Conservation (phyloP, 1,140 invertebrate genomes). For the Drosophila micromelanica region DNA sequence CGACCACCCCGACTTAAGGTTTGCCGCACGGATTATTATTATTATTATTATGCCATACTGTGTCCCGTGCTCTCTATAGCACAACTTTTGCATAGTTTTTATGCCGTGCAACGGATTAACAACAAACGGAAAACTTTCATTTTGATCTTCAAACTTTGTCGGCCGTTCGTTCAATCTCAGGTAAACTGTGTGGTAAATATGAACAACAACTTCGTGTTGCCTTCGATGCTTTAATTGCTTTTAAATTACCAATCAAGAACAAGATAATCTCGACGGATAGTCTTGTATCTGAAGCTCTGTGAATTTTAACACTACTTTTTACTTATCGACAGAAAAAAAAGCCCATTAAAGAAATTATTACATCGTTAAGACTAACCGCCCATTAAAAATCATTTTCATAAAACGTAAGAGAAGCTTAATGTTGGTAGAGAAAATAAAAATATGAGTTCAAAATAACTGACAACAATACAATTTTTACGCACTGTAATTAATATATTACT, state of each 20-base stretch:
- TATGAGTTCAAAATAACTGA: too few relatives aligned
- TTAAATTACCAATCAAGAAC: slow-evolving; percentile 47
- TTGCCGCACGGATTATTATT: slow-evolving; percentile 81
- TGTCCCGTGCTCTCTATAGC: slow-evolving; percentile 46
- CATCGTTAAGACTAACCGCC: too few relatives aligned
- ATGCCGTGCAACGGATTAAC: slow-evolving; percentile 80
- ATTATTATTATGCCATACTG: slow-evolving; percentile 56
- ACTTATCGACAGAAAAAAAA: not conserved
- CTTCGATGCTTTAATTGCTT: slow-evolving; percentile 60
- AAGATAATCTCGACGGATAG: not conserved
- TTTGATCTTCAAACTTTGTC: slow-evolving; percentile 78
- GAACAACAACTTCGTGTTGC: slow-evolving; percentile 48
- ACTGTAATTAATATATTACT: too few relatives aligned
- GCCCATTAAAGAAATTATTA: too few relatives aligned
- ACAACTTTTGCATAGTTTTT: slow-evolving; percentile 80
- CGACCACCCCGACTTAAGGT: slow-evolving; percentile 56
- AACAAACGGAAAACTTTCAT: slow-evolving; percentile 77
- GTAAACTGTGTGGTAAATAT: slow-evolving; percentile 71
- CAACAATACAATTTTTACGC: too few relatives aligned
- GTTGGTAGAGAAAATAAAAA: too few relatives aligned
- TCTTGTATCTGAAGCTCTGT: not conserved
- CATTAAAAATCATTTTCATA: too few relatives aligned
- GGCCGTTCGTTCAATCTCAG: slow-evolving; percentile 53
- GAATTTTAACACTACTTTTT: not conserved
- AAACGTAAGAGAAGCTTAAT: too few relatives aligned